Percentiles rank a stretch among this genome's conserved stretches.
Evolutionary conservation across 2,113 vertebrate species (phyloP).

Genomic region (Mesitornis unicolor): DNA sequence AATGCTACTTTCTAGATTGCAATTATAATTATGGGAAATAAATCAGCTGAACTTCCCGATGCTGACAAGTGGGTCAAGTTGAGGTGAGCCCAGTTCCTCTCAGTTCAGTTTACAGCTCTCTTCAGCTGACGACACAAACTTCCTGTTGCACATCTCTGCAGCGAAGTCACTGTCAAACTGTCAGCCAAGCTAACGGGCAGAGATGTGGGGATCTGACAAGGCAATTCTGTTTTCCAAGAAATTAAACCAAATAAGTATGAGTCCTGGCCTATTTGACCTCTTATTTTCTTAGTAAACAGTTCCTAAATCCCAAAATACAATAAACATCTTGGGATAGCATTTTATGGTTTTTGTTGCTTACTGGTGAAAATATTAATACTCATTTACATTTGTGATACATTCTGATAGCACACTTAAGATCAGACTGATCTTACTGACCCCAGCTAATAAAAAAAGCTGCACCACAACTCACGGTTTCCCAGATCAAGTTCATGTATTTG

Average conservation of each 20-base stretch:
- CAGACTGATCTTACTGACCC: background rate
- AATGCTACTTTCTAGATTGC: background rate
- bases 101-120: constrained; percentile 35
- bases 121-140: constrained; percentile 50
- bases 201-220: constrained; percentile 61
- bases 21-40: constrained; percentile 21
- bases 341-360: background rate
- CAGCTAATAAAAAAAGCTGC: background rate
- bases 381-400: background rate
- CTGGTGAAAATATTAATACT: background rate
- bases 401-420: background rate
- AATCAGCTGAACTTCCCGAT: background rate
- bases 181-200: constrained; percentile 19
- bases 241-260: constrained; percentile 63
- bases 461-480: background rate
- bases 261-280: constrained; percentile 22
- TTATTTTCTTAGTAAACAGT: constrained; percentile 63
- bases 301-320: constrained; percentile 44
- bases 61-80: constrained; percentile 52
- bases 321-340: background rate
- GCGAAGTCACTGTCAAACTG: constrained; percentile 44
- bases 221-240: constrained; percentile 57
- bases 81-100: constrained; percentile 31
- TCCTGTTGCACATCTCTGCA: constrained; percentile 36
- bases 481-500: background rate